Evolutionary conservation across 2,797 vertebrate species (phyloP), one percentile per base, ranked within the genome.

Genomic region (Phoeniculus purpureus): DNA sequence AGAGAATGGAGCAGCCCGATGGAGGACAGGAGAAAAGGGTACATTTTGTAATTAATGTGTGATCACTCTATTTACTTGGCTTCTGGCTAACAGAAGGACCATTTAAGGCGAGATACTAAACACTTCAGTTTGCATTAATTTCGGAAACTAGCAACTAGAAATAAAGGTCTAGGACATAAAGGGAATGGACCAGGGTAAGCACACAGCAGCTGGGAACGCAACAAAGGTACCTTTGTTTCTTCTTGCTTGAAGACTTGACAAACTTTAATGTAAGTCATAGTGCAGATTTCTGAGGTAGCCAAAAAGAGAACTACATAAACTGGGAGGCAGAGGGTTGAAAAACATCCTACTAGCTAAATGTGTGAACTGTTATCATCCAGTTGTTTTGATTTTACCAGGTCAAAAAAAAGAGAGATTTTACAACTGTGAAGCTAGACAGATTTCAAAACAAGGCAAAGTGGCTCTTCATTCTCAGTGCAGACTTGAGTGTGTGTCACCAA

Each of bases 401-500:
- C 27, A 50, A 75, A 67, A 85, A 85, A 54, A 51, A 31, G 84
- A 12, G 43, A 74, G 15, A 81, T 82, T 82, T 91, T 92, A 58
- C 60, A 93, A 51, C 77, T 25, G 62, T 27, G 55, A 94, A 92
- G 20, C 65, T 79, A 94, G 85, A 95, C 77, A 96, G 78, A 83
- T 96, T 97, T 96, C 91, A 97, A 92, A 97, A 96, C 81, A 92
- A 89, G 81, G 84, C 52, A 75, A 87, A 96, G 70, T 66, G 11
- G 29, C 90, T 94, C 90, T 91, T 96, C 90, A 65, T 90, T 87
- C 73, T 86, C 87, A 89, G 31, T 81, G 70, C 67, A 93, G 80
- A 80, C 90, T 82, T 94, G 89, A 64, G 40, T 87, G 81, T 76
- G 31, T 93, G 89, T 96, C 81, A 37, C 83, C 55, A 81, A 80